Conservation (phyloP, 2,797 vertebrate species). For the Chrysolophus pictus region DNA sequence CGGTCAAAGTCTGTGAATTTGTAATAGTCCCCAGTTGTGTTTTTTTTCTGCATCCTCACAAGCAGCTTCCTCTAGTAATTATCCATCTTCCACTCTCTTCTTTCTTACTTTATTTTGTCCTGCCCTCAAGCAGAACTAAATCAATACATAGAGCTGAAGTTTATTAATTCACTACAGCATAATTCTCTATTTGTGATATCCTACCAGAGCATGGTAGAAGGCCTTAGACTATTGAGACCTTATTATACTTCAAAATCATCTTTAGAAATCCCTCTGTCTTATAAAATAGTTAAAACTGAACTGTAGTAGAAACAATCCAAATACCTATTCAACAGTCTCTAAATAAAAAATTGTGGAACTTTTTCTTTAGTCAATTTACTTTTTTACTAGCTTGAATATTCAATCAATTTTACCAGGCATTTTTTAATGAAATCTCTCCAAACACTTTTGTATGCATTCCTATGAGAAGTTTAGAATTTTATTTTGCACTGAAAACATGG, state of each 20-base stretch:
- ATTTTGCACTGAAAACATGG: not conserved
- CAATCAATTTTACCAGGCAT: not conserved
- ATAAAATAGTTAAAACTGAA: not conserved
- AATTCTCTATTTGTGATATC: not conserved
- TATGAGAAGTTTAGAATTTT: not conserved
- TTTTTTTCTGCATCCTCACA: not conserved
- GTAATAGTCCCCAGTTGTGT: not conserved
- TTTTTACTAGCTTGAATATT: not conserved
- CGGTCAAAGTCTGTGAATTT: not conserved
- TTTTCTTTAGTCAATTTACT: not conserved
- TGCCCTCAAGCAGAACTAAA: slow-evolving; percentile 1
- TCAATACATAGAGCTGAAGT: not conserved
- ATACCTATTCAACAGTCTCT: not conserved
- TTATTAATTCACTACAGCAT: not conserved
- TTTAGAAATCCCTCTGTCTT: not conserved
- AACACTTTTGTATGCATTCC: not conserved
- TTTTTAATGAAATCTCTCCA: not conserved
- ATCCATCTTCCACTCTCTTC: not conserved
- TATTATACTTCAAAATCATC: not conserved
- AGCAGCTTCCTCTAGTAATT: not conserved
- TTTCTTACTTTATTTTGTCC: not conserved
- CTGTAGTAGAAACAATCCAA: not conserved
- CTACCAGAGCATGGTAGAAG: not conserved
- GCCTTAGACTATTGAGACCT: not conserved
- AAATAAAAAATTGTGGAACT: not conserved